Evolutionary conservation across 2,113 vertebrate genomes (phyloP).

Genomic region (Cyanoderma ruficeps): DNA sequence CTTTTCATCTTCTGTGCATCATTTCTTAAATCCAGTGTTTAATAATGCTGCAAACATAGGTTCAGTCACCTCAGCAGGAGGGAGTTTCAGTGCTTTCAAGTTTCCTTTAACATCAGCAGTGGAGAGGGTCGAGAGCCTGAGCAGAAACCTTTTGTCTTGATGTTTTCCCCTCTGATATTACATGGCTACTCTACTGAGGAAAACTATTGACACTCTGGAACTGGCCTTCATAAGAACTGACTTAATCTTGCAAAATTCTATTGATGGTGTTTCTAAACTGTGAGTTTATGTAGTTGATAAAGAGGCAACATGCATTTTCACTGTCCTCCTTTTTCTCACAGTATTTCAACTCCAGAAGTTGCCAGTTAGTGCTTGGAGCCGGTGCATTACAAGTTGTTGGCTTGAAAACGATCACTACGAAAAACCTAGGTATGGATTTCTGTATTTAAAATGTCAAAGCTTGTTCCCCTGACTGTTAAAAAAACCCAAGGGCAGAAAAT

Average conservation of each 20-base stretch:
- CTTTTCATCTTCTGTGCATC: not conserved
- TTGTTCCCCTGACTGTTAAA: not conserved
- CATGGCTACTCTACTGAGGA: accelerated
- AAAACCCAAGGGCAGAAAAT: not conserved
- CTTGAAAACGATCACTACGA: constrained; percentile 98
- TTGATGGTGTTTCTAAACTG: not conserved
- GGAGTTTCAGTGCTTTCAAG: not conserved
- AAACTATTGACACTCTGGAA: not conserved
- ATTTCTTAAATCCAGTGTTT: not conserved
- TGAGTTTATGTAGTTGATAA: not conserved
- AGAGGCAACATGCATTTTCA: not conserved
- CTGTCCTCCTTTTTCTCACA: constrained; percentile 55
- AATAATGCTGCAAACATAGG: not conserved
- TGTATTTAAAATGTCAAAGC: not conserved
- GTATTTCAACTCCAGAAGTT: constrained; percentile 99
- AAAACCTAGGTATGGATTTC: constrained; percentile 89
- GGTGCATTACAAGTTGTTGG: constrained; percentile 96
- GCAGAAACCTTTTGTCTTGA: not conserved
- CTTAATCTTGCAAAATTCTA: not conserved
- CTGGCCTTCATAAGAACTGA: not conserved
- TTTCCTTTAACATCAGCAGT: not conserved
- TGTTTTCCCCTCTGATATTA: not conserved
- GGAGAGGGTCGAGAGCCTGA: not conserved
- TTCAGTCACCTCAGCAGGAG: not conserved
- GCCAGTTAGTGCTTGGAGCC: constrained; percentile 95